phyloP scores from a whole-genome alignment of 1,140 invertebrate species.

The Neodiprion virginianus region DNA sequence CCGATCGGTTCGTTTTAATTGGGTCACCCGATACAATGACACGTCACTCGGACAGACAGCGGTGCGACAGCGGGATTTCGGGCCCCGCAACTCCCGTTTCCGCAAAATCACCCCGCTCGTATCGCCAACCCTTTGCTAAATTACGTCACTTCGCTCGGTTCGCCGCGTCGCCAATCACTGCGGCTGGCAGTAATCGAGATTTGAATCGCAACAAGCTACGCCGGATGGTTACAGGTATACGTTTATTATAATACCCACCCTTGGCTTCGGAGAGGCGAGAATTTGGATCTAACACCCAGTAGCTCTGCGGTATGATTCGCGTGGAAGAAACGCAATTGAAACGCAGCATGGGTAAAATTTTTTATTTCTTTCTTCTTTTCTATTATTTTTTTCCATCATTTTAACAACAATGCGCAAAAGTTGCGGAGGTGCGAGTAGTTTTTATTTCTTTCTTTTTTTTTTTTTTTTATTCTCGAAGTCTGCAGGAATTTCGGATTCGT shows the following conservation, averaged over 20 bases:
- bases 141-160: neutral
- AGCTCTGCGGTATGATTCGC: no score
- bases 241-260: no score
- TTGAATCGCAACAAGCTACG: neutral
- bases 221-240: neutral
- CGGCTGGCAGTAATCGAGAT: neutral
- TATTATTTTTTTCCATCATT: no score
- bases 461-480: neutral
- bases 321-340: no score
- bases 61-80: neutral
- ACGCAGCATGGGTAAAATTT: no score
- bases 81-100: neutral
- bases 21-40: slow-evolving; percentile 48
- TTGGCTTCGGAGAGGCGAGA: no score
- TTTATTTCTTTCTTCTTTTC: no score
- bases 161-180: neutral
- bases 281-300: no score
- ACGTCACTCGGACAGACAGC: neutral
- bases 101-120: neutral
- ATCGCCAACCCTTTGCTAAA: neutral
- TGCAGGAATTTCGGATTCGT: neutral
- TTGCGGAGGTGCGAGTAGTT: neutral
- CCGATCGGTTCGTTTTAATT: slow-evolving; percentile 38
- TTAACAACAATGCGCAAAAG: neutral
- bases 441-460: neutral